phyloP scores from a whole-genome alignment of 2,797 vertebrate species.

The Phrynocephalus vlangalii region DNA sequence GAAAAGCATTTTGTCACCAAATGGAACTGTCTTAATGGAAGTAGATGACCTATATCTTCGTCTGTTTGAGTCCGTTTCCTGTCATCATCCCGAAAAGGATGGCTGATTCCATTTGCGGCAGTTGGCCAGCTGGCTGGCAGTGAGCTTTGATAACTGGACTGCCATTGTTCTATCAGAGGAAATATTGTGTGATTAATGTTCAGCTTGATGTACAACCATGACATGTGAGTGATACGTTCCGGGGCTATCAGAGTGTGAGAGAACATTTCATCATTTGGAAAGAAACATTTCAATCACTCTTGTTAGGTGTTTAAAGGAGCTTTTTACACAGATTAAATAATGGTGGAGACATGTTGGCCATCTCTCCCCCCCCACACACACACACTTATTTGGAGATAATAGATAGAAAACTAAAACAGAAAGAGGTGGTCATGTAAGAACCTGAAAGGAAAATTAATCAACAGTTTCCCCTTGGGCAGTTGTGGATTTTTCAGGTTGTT shows the following conservation, averaged over 20 bases:
- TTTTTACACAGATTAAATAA: slow-evolving; percentile 56
- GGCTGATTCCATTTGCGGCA: background rate
- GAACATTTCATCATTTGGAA: slow-evolving; percentile 19
- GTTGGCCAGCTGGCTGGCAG: background rate
- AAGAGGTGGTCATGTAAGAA: no score
- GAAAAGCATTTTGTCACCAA: slow-evolving; percentile 5
- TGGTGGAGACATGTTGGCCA: slow-evolving; percentile 31
- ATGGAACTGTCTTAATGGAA: slow-evolving; percentile 7
- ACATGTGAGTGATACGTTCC: background rate
- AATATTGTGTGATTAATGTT: slow-evolving; percentile 21
- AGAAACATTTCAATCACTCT: slow-evolving; percentile 36
- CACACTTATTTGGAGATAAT: slow-evolving; percentile 39
- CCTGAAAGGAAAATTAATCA: no score
- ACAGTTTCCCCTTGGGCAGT: no score
- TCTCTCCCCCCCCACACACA: background rate
- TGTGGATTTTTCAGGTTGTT: no score
- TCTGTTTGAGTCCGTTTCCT: background rate
- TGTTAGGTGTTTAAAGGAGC: slow-evolving; percentile 21
- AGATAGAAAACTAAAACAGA: slow-evolving; percentile 27
- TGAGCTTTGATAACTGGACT: slow-evolving; percentile 22
- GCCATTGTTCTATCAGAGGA: slow-evolving; percentile 1
- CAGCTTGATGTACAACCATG: background rate
- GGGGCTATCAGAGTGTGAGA: background rate
- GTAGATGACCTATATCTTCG: slow-evolving; percentile 5
- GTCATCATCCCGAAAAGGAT: slow-evolving; percentile 20